phyloP scores from a whole-genome alignment of 53 echinoderm and acorn worm genomes.

The Echinarachnius parma region DNA sequence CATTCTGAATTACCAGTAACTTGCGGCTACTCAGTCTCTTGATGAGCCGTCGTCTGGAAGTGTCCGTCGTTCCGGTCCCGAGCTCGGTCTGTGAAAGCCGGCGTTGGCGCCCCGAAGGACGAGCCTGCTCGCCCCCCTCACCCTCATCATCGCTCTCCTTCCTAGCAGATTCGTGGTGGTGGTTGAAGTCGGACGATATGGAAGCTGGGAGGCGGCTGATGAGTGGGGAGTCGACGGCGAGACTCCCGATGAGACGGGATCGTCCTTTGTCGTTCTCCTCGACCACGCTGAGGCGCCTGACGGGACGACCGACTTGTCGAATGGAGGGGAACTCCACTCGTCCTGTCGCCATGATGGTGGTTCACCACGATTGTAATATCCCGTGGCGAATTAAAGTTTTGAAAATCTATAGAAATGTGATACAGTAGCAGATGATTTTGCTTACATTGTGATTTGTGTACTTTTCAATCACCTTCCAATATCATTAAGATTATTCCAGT shows the following conservation, averaged over 20 bases:
- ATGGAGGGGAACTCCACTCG: slow-evolving; percentile 11
- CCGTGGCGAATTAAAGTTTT: too few species aligned
- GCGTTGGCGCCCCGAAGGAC: background rate
- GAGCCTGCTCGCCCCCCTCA: background rate
- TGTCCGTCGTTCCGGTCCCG: background rate
- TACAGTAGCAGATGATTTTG: too few species aligned
- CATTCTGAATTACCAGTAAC: background rate
- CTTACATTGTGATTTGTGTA: too few species aligned
- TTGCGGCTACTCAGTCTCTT: slow-evolving; percentile 17
- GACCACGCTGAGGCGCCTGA: background rate
- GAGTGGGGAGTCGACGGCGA: too few species aligned
- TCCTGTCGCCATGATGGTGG: slow-evolving; percentile 35
- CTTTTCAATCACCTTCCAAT: too few species aligned
- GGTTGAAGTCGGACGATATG: background rate
- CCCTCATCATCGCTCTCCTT: background rate
- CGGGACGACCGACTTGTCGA: slow-evolving; percentile 2
- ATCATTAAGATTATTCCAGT: too few species aligned
- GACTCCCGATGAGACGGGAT: too few species aligned
- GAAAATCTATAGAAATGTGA: too few species aligned
- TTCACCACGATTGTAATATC: too few species aligned
- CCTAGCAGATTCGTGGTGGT: background rate
- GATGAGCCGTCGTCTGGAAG: background rate
- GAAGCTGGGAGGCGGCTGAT: slow-evolving; percentile 16
- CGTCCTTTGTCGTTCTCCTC: background rate
- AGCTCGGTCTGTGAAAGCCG: background rate